Percentiles rank a stretch among this genome's conserved stretches.
These are phyloP conservation scores for Catalaphyllia jardinei DNA, from an alignment of 64 coral and sea anemone species.

Conservation along the genomic window DNA sequence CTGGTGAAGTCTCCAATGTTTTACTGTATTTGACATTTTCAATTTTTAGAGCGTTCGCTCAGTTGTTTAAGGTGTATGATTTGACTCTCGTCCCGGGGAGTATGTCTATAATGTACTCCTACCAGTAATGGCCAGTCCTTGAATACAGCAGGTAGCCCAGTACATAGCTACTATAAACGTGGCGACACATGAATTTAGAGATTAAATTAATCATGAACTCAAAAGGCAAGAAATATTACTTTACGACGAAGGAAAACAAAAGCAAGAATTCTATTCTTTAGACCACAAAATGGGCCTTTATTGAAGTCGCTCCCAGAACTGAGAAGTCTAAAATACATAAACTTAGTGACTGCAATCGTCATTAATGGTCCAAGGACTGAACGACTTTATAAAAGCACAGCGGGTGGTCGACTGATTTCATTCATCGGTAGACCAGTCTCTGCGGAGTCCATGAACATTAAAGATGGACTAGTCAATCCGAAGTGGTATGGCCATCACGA, in stretches of 20 bases:
- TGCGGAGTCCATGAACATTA: background rate
- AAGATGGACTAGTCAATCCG: background rate
- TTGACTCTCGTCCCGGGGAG: too few relatives aligned
- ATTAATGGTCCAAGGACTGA: background rate
- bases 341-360: background rate
- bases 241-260: background rate
- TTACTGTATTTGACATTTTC: too few relatives aligned
- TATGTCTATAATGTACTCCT: too few relatives aligned
- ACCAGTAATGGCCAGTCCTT: too few relatives aligned
- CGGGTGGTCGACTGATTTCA: background rate
- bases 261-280: background rate
- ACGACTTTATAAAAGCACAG: background rate
- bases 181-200: background rate
- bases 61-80: too few relatives aligned
- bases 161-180: background rate
- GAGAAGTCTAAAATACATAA: too few relatives aligned
- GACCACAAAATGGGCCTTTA: too few relatives aligned
- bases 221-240: background rate
- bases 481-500: background rate
- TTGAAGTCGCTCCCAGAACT: too few relatives aligned
- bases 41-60: too few relatives aligned
- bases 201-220: slow-evolving; percentile 8
- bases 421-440: background rate
- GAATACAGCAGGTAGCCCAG: background rate
- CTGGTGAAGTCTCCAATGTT: too few relatives aligned